A percentile compares a stretch with the other conserved stretches of the same genome.
Evolutionary conservation across 2,888 invertebrate species (phyloP).

Genomic region (Machimus rusticus): DNA sequence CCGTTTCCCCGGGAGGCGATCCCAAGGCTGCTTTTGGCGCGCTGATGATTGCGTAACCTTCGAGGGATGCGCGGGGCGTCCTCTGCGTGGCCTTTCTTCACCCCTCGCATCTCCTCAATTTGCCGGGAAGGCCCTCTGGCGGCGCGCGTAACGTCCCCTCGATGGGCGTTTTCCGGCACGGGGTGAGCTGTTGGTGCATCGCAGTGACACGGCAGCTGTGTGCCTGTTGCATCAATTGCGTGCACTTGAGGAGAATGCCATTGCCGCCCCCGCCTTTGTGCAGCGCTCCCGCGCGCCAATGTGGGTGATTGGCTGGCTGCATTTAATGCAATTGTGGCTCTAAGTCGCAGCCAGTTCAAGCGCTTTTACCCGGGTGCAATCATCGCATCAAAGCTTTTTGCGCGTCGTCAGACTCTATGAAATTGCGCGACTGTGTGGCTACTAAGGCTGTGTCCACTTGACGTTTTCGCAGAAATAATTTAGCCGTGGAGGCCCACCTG

Average conservation of each 20-base stretch:
- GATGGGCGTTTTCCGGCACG: background rate
- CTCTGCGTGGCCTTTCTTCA: background rate
- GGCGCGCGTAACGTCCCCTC: background rate
- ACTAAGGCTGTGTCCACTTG: background rate
- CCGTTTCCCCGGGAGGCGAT: background rate
- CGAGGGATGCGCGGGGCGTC: background rate
- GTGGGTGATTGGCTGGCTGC: background rate
- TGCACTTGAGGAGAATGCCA: slow-evolving; percentile 20
- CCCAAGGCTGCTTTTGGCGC: background rate
- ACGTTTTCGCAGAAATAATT: background rate
- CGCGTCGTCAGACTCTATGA: background rate
- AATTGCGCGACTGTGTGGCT: background rate
- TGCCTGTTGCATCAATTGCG: slow-evolving; percentile 29
- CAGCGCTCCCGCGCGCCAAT: background rate
- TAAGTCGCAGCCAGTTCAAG: background rate
- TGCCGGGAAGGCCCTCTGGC: background rate
- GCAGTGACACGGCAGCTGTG: background rate
- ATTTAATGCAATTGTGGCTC: background rate
- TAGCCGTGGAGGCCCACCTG: background rate
- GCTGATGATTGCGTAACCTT: background rate
- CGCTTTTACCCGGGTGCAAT: background rate
- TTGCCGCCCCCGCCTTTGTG: slow-evolving; percentile 6
- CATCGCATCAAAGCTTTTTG: background rate
- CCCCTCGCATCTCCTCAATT: background rate
- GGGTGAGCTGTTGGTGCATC: background rate